Evolutionary conservation across 1,140 invertebrate genomes (phyloP), one percentile per base, ranked within the genome.

Genomic region (Radopholus similis): DNA sequence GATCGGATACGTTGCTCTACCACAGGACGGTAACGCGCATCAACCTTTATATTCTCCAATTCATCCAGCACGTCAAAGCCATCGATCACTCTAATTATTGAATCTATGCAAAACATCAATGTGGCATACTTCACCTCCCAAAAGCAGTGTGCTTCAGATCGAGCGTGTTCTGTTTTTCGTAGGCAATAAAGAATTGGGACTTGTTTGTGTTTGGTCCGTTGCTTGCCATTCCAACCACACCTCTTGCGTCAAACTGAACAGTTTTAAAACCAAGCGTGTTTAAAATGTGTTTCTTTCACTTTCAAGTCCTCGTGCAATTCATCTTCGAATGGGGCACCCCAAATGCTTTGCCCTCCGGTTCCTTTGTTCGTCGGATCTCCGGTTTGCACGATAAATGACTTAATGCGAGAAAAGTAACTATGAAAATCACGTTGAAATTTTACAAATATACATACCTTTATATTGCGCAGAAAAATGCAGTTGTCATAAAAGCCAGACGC

Each of bases 111-210:
- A n/a, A n/a, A n/a, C n/a, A n/a, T n/a, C 18, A 4, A 51, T 51
- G 9, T 1, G 47, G 13, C 13, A 40, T 73, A 18, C 60, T 56
- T 64, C 87, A 94, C 92, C 89, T 95, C 83, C 91, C 95, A 88
- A 97, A 95, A 30, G 96, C 83, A 11, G 95, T 97, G 81, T 97
- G 97, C 83, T 97, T 97, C 65, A 95, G 85, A 84, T 97, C 95
- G 42, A 97, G 86, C 86, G 94, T 91, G n/a, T 92, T 90, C 77
- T 97, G 93, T 68, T 92, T 89, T 4, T 87, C 88, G 84, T 96
- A 97, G 0, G 91, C 90, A 69, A 97, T 90, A 80, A 97, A 98
- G 85, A 97, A 98, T 83, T 98, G 95, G 77, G 92, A 94, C n/a
- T 89, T 90, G 87, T 97, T 98, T n/a, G 91, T 91, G 82, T 97